Evolutionary conservation across 2,888 invertebrate genomes (phyloP).

Genomic region (Pomacea canaliculata): DNA sequence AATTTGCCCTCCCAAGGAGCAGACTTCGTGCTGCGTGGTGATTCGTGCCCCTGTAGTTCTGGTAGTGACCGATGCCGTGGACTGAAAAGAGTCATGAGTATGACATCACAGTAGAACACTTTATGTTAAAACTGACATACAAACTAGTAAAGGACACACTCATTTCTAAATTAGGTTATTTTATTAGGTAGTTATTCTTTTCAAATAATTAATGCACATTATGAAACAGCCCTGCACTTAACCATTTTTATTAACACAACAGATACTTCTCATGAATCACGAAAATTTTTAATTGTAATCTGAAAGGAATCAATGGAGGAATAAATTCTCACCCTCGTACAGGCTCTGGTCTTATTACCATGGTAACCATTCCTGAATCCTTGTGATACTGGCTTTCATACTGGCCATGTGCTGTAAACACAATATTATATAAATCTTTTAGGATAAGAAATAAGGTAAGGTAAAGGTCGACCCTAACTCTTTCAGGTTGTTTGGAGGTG

Average conservation of each 20-base stretch:
- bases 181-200: too few species aligned
- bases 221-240: too few species aligned
- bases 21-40: constrained; percentile 60
- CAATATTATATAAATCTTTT: background rate
- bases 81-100: constrained; percentile 30
- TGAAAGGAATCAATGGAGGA: too few species aligned
- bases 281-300: too few species aligned
- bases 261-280: too few species aligned
- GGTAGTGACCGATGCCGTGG: constrained; percentile 57
- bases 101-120: background rate
- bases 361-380: constrained; percentile 52
- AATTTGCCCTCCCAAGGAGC: constrained; percentile 64
- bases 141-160: too few species aligned
- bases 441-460: too few species aligned
- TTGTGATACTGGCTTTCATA: constrained; percentile 29
- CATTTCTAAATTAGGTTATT: too few species aligned
- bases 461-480: too few species aligned
- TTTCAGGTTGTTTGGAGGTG: too few species aligned
- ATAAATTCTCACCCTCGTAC: constrained; percentile 51
- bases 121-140: background rate
- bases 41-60: constrained; percentile 56
- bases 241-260: too few species aligned
- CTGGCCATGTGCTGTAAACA: constrained; percentile 1
- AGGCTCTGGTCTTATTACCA: constrained; percentile 57
- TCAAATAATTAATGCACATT: too few species aligned